phyloP scores from a whole-genome alignment of 2,888 invertebrate species.

The Hydrotaea cyrtoneurina region DNA sequence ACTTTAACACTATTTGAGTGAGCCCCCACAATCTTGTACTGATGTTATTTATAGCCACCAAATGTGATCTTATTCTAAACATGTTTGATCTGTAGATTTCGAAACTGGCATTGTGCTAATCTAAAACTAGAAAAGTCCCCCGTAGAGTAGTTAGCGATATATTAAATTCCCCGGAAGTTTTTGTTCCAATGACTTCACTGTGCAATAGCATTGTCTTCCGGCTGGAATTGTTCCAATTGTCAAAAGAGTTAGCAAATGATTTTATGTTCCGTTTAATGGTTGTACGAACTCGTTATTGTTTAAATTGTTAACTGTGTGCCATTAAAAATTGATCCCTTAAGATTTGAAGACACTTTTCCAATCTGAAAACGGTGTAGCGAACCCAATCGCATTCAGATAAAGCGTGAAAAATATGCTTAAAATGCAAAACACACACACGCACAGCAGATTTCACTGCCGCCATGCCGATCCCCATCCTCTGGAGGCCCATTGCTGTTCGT shows the following conservation, averaged over 20 bases:
- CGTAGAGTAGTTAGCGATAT: no score
- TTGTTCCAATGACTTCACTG: background rate
- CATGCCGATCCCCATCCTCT: background rate
- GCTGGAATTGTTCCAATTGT: background rate
- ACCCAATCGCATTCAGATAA: slow-evolving; percentile 27
- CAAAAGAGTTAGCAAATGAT: slow-evolving; percentile 12
- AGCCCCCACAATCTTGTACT: no score
- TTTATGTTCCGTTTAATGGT: slow-evolving; percentile 24
- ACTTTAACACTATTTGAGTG: no score
- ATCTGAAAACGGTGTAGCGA: slow-evolving; percentile 6
- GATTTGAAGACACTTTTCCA: background rate
- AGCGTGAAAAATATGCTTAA: slow-evolving; percentile 35
- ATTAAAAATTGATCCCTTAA: slow-evolving; percentile 26
- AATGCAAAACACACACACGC: slow-evolving; percentile 15
- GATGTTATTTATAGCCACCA: no score
- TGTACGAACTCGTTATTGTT: slow-evolving; percentile 21
- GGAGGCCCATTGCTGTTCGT: background rate
- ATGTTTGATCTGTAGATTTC: no score
- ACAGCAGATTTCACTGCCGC: background rate
- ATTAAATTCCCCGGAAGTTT: no score
- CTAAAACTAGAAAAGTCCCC: no score
- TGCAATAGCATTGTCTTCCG: background rate
- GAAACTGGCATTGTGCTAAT: no score
- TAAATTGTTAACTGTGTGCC: background rate
- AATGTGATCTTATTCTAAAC: no score